Conservation (phyloP, 2,797 vertebrate genomes). For the Rhadinocentrus ornatus region DNA sequence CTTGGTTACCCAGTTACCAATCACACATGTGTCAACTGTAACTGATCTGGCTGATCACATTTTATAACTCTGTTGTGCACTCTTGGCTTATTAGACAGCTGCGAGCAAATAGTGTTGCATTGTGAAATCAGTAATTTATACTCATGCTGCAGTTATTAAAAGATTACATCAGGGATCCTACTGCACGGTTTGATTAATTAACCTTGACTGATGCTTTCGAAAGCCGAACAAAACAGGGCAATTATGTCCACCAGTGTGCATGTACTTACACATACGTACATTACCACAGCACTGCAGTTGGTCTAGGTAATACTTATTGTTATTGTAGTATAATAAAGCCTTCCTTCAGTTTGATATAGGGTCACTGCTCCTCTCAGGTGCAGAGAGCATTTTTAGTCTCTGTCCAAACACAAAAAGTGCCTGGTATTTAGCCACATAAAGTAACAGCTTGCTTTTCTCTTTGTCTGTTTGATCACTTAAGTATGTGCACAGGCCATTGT, state of each 20-base stretch:
- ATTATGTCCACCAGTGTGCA: constrained; percentile 50
- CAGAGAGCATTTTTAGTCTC: constrained; percentile 36
- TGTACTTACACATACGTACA: constrained; percentile 54
- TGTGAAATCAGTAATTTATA: constrained; percentile 58
- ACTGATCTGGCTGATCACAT: constrained; percentile 54
- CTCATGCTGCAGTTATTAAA: constrained; percentile 71
- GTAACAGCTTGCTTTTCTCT: constrained; percentile 29
- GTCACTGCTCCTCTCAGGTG: constrained; percentile 1
- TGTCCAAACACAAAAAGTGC: constrained; percentile 50
- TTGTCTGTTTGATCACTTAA: constrained; percentile 36
- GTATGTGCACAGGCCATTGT: constrained; percentile 31
- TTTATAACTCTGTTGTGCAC: constrained; percentile 40
- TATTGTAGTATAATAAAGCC: constrained; percentile 54
- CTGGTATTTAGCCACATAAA: constrained; percentile 20
- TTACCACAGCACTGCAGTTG: constrained; percentile 19
- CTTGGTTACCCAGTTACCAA: constrained; percentile 35
- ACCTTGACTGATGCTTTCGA: constrained; percentile 76
- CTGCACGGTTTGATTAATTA: constrained; percentile 75
- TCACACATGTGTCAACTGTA: constrained; percentile 35
- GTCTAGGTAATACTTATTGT: constrained; percentile 31
- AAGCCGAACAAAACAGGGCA: constrained; percentile 61
- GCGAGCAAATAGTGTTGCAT: constrained; percentile 47
- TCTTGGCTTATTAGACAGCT: constrained; percentile 40
- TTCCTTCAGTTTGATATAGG: constrained; percentile 28
- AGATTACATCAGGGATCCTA: constrained; percentile 75